Percentiles rank a stretch among this genome's conserved stretches.
phyloP scores from a whole-genome alignment of 2,888 invertebrate species.

The Ophioninae sp. region DNA sequence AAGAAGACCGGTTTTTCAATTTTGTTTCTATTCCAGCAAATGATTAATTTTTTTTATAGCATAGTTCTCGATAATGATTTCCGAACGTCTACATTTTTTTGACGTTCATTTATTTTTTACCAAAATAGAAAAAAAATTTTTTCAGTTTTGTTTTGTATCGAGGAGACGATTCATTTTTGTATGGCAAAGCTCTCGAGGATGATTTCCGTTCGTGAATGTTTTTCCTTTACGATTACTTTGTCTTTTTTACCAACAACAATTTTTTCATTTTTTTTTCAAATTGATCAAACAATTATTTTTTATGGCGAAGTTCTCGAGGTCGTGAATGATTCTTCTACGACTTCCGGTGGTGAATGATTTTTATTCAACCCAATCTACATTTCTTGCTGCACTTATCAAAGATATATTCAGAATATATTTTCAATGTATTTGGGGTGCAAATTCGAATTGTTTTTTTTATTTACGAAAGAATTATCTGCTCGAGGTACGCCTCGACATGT shows the following conservation, averaged over 20 bases:
- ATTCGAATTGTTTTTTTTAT: background rate
- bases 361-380: background rate
- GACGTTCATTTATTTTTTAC: background rate
- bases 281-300: background rate
- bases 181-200: background rate
- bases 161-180: background rate
- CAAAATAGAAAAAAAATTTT: background rate
- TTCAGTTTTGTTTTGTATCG: background rate
- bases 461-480: background rate
- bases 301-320: background rate
- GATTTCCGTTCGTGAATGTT: no score
- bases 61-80: background rate
- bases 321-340: background rate
- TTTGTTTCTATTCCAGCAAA: no score
- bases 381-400: background rate
- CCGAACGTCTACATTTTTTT: background rate
- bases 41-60: no score
- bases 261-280: background rate
- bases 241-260: background rate
- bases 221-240: no score
- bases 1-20: background rate
- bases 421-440: background rate
- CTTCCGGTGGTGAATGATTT: background rate
- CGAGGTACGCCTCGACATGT: background rate
- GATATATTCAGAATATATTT: background rate